Base-by-base conservation (phyloP, 1,140 invertebrate genomes). In the Pogonus chalceus region DNA sequence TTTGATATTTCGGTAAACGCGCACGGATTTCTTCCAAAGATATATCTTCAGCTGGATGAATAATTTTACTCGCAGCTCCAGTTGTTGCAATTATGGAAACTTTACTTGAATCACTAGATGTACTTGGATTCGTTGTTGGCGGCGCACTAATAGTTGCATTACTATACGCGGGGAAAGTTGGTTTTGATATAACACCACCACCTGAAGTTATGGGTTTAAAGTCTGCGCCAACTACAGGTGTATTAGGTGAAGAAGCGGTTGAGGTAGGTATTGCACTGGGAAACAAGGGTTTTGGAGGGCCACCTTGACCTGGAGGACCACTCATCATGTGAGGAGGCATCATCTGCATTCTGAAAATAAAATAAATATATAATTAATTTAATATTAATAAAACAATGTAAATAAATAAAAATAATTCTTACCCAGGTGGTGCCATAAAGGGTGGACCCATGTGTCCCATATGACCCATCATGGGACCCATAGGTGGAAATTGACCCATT, bases 21-120 rank as follows among this genome's bases (percentile, higher is more conserved):
- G 90, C 84, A 51, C 87, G 76, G 57, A 90, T 82, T 73, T 96
- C 91, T 69, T 95, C 92, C 75, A 94, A 64, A 43, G 92, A 96
- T 37, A 95, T 84, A 74, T 96, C 94, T 71, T 96, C 92, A 21
- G 88, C 82, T 21, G 93, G 94, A 72, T 97, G 94, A 63, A 96
- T 85, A 51, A 96, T 93, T 75, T 90, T 90, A 67, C 90, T 90
- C 18, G 87, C 84, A 22, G 89, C 84, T 52, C 88, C 86, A 54
- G 88, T 88, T 10, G 84, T 83, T 23, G 82, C 83, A 14, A 90
- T 87, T 23, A 87, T 77, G 57, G 82, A 80, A 24, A 82, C 79
- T 76, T 81, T 89, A 51, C 79, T 80, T 63, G 72, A 75, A 62
- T 57, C 74, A 59, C 52, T 50, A 54, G 65, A 55, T 51, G 57